These are phyloP conservation scores for Bilobella aurantiaca DNA, from an alignment of 1,140 invertebrate species.

Conservation along the genomic window DNA sequence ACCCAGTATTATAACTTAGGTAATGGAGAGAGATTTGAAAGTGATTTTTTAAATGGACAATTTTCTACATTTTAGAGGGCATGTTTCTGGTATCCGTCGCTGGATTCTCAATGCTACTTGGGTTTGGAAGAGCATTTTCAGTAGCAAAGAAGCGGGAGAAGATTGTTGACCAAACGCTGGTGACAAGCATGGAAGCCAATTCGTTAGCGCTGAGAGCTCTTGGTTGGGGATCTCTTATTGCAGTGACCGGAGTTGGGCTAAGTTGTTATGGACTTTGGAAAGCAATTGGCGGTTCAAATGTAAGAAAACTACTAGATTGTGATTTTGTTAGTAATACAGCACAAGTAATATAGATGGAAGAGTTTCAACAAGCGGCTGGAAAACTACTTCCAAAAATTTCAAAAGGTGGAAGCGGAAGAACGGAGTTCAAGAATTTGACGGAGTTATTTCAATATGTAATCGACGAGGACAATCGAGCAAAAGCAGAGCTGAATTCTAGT, in stretches of 20 bases:
- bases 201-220: conserved; percentile 39
- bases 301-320: conserved; percentile 38
- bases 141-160: conserved; percentile 1
- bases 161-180: neutral
- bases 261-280: conserved; percentile 80
- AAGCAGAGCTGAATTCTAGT: too few species aligned
- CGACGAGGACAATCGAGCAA: conserved; percentile 25
- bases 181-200: neutral
- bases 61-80: neutral
- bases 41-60: too few species aligned
- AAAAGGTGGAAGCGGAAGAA: conserved; percentile 70
- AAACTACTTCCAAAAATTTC: conserved; percentile 59
- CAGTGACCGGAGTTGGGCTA: conserved; percentile 65
- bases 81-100: neutral
- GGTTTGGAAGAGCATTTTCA: neutral
- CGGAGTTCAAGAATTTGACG: conserved; percentile 71
- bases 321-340: conserved; percentile 14
- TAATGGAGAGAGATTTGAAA: too few species aligned
- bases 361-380: conserved; percentile 45
- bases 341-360: conserved; percentile 41
- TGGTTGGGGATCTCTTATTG: conserved; percentile 75
- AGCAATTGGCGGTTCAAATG: conserved; percentile 60
- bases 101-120: neutral
- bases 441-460: conserved; percentile 65
- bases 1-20: too few species aligned